phyloP scores from a whole-genome alignment of 2,888 invertebrate genomes.

The Beris chalybata region DNA sequence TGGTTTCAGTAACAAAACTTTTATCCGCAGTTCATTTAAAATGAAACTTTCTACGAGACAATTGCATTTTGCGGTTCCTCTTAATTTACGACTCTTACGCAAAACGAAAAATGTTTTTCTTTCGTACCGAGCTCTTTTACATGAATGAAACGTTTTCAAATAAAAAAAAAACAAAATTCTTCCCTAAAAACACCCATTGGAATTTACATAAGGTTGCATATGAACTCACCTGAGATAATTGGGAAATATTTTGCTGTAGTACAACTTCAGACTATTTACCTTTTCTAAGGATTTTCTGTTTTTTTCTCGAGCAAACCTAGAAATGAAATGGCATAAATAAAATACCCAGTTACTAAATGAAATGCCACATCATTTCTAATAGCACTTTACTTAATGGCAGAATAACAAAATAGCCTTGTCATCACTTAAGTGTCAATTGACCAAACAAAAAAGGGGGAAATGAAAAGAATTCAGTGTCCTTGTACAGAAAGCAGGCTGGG shows the following conservation, averaged over 20 bases:
- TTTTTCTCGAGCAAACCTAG: no score
- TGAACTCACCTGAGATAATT: not conserved
- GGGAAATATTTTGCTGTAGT: no score
- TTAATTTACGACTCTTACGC: constrained; percentile 26
- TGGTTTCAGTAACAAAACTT: constrained; percentile 28
- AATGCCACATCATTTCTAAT: no score
- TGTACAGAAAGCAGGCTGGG: constrained; percentile 8
- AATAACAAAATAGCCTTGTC: constrained; percentile 25
- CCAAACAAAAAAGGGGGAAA: constrained; percentile 16
- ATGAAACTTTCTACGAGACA: constrained; percentile 33
- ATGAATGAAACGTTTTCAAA: no score
- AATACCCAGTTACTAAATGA: no score
- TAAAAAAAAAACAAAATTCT: no score
- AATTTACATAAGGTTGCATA: constrained; percentile 14
- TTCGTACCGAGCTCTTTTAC: not conserved
- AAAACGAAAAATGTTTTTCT: not conserved
- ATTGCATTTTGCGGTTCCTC: constrained; percentile 34
- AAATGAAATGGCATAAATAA: no score
- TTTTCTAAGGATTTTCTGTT: no score
- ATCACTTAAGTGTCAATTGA: constrained; percentile 29
- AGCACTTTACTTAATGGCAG: constrained; percentile 2
- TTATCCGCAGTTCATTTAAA: constrained; percentile 40
- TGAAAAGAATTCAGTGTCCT: constrained; percentile 14
- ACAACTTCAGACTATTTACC: no score
- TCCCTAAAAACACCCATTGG: constrained; percentile 1